These are phyloP conservation scores for Archaeoteleia sp. DNA, from an alignment of 2,888 invertebrate genomes.

Conservation along the genomic window DNA sequence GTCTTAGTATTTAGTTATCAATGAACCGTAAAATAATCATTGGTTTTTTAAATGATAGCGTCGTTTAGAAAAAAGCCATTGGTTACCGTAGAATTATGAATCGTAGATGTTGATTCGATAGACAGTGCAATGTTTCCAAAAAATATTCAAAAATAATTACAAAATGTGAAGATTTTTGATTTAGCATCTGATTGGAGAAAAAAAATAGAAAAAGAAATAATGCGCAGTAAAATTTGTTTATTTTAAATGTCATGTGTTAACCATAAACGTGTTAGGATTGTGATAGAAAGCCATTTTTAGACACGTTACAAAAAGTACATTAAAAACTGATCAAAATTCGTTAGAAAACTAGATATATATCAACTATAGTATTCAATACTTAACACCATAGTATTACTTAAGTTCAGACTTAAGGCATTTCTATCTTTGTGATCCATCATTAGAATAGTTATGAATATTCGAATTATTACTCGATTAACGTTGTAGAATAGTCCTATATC, in stretches of 20 bases:
- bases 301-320: slow-evolving; percentile 35
- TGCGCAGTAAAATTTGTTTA: too few relatives aligned
- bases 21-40: too few relatives aligned
- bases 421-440: slow-evolving; percentile 50
- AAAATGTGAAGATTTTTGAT: too few relatives aligned
- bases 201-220: too few relatives aligned
- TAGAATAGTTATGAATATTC: slow-evolving; percentile 51
- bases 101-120: too few relatives aligned
- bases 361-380: slow-evolving; percentile 32
- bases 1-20: slow-evolving; percentile 35
- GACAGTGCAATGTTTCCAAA: too few relatives aligned
- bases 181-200: too few relatives aligned
- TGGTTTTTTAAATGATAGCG: too few relatives aligned
- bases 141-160: too few relatives aligned
- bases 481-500: slow-evolving; percentile 57
- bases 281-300: slow-evolving; percentile 21
- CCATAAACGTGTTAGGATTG: slow-evolving; percentile 10
- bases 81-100: too few relatives aligned
- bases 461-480: slow-evolving; percentile 45
- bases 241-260: slow-evolving; percentile 13
- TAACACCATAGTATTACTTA: slow-evolving; percentile 37
- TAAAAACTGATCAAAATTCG: slow-evolving; percentile 30
- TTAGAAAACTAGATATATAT: slow-evolving; percentile 44
- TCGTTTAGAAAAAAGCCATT: too few relatives aligned
- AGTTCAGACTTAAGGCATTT: slow-evolving; percentile 41